A percentile compares a stretch with the other conserved stretches of the same genome.
phyloP scores from a whole-genome alignment of 2,888 invertebrate genomes.

The Pristionchus mayeri region DNA sequence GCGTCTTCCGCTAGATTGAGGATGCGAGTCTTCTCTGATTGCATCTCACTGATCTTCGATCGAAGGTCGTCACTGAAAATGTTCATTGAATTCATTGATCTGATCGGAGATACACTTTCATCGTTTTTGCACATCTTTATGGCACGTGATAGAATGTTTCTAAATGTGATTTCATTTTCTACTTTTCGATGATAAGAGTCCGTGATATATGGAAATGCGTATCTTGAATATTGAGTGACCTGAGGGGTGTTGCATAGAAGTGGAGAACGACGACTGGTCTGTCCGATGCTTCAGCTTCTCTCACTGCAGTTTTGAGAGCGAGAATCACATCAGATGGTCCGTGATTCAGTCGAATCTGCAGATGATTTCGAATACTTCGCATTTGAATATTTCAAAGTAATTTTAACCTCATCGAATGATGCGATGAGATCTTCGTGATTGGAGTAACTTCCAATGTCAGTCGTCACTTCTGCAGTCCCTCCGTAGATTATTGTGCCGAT shows the following conservation, averaged over 20 bases:
- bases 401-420: constrained; percentile 63
- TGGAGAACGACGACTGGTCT: constrained; percentile 6
- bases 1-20: background rate
- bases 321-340: constrained; percentile 11
- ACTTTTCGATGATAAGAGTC: no score
- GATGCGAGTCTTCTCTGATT: background rate
- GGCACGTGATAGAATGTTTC: no score
- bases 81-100: background rate
- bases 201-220: no score
- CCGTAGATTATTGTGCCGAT: constrained; percentile 70
- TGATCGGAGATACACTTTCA: no score
- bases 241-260: constrained; percentile 16
- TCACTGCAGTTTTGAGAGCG: constrained; percentile 20
- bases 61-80: constrained; percentile 19
- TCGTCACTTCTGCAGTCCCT: constrained; percentile 67
- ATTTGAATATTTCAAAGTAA: no score
- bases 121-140: no score
- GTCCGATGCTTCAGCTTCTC: background rate
- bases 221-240: no score
- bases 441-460: constrained; percentile 67
- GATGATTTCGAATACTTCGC: no score
- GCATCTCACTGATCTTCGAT: background rate
- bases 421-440: constrained; percentile 61
- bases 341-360: constrained; percentile 27
- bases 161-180: no score